These are phyloP conservation scores for Drosophila sucinea DNA, from an alignment of 1,140 invertebrate genomes.

Conservation along the genomic window DNA sequence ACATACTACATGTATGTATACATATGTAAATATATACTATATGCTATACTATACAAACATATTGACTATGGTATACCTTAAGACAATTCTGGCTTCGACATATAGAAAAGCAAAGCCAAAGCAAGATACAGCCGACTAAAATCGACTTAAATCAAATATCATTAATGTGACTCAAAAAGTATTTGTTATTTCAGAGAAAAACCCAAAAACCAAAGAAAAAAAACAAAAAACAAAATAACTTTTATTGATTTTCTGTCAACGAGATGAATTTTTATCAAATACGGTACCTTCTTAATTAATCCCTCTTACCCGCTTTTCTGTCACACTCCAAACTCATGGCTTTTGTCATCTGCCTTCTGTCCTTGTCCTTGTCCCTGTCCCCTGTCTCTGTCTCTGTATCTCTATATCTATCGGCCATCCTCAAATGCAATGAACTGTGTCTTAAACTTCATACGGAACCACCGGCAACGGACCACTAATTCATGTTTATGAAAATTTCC, in stretches of 20 bases:
- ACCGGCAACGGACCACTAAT: conserved; percentile 56
- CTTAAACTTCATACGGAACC: conserved; percentile 55
- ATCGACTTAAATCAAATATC: conserved; percentile 2
- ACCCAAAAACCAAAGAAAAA: not conserved
- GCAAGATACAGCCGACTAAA: not conserved
- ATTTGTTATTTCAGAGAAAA: too few relatives aligned
- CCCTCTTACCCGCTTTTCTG: not conserved
- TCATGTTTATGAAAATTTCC: not conserved
- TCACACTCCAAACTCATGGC: too few relatives aligned
- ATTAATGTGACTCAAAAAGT: conserved; percentile 2
- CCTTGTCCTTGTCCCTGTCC: too few relatives aligned
- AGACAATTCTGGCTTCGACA: conserved; percentile 8
- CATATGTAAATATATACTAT: conserved; percentile 10
- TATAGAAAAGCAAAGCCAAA: conserved; percentile 10
- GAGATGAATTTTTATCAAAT: not conserved
- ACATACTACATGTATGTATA: not conserved
- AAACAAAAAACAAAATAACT: not conserved
- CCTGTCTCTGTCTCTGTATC: not conserved
- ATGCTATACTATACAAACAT: conserved; percentile 8
- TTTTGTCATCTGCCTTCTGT: too few relatives aligned
- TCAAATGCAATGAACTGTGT: conserved; percentile 51
- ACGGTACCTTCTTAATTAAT: not conserved
- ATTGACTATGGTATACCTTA: conserved; percentile 19
- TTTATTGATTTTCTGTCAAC: not conserved
- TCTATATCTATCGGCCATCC: conserved; percentile 32